Base-by-base conservation (phyloP, 1,140 invertebrate species). In the Triops cancriformis region DNA sequence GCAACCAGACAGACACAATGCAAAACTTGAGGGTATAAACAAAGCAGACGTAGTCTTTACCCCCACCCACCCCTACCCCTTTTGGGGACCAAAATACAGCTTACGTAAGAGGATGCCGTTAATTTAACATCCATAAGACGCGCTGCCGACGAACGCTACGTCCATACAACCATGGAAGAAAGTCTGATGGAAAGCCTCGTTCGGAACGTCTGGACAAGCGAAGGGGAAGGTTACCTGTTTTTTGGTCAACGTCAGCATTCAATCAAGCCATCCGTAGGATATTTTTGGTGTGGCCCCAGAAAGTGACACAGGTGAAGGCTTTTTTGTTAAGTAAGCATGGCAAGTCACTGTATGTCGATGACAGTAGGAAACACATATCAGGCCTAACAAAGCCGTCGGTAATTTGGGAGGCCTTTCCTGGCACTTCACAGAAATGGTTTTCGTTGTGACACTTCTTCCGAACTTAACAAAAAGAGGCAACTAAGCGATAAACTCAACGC, bases 201-300 rank as follows among this genome's bases (percentile, higher is more conserved):
- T 64, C 23, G 14, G 10, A 12, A 14, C 6, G 51, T 64, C 51
- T 23, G 51, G 51, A 64, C n/a, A 64, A 64, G 23, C 14, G 51
- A 3, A 5, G 51, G 23, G 1, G 23, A 14, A n/a, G 6, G 51
- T 64, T 64, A 64, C 51, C 51, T 64, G 51, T 64, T 64, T 64
- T 64, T 64, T 64, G 23, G 51, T 64, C 51, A 64, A 64, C 51
- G 51, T 64, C 51, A 64, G 51, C 51, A 64, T 64, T 64, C 51
- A 64, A 64, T 64, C 51, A 64, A 64, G 4, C 51, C 51, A 64
- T 64, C 51, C 51, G 18, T 6, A 0, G 51, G 14, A 6, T 14
- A 12, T 12, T 64, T 64, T 64, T 64, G 51, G 51, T 23, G 51
- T 18, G 51, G 51, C 51, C 51, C 51, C 51, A 64, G 23, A 64